Conservation (phyloP, 2,797 vertebrate species). For the Threskiornis aethiopicus region DNA sequence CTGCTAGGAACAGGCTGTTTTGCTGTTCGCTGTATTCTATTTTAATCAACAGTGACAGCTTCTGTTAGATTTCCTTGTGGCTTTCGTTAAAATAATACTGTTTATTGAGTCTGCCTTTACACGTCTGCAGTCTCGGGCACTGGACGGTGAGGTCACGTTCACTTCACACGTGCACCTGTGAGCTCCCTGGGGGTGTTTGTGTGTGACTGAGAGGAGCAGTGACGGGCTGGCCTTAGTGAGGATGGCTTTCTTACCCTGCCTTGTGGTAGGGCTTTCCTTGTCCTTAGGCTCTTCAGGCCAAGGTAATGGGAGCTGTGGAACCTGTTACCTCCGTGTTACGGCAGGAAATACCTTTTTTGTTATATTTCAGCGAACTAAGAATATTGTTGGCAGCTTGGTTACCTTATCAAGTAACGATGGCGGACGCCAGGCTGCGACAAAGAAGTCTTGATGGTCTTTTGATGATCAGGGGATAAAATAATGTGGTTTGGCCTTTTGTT, state of each 20-base stretch:
- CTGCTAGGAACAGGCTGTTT: not conserved
- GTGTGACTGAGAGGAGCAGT: not conserved
- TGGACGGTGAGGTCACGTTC: not conserved
- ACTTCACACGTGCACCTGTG: not conserved
- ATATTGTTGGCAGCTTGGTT: not conserved
- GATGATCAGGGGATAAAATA: not conserved
- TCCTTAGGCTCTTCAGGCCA: not conserved
- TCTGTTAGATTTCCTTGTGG: not conserved
- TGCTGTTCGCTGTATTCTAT: not conserved
- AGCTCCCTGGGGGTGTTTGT: rapidly evolving
- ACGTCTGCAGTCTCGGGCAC: not conserved
- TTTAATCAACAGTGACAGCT: not conserved
- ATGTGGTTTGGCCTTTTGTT: not conserved
- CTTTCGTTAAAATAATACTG: not conserved
- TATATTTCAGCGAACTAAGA: not conserved
- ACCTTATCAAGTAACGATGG: not conserved
- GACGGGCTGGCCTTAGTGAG: not conserved
- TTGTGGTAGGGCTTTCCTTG: not conserved
- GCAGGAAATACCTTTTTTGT: not conserved
- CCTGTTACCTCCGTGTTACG: not conserved
- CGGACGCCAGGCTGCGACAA: not conserved
- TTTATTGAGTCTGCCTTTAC: not conserved
- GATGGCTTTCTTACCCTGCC: not conserved
- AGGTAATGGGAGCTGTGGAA: not conserved
- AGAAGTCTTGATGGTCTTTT: not conserved